These are phyloP conservation scores for Grapholita molesta DNA, from an alignment of 1,140 invertebrate genomes.

Conservation along the genomic window DNA sequence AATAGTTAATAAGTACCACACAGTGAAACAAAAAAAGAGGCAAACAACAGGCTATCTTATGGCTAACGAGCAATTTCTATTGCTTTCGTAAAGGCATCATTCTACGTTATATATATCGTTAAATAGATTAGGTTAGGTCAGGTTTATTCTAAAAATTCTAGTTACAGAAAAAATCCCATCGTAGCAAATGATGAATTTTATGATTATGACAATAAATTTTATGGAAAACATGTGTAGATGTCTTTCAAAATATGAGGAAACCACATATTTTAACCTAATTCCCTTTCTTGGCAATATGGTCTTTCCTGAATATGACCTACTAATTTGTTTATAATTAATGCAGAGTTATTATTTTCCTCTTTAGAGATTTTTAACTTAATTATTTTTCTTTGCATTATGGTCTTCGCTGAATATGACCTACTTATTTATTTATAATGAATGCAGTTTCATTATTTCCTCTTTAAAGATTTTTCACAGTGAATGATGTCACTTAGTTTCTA, in stretches of 20 bases:
- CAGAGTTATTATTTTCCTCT: slow-evolving; percentile 6
- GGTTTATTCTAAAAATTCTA: too few relatives aligned
- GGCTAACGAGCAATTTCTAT: too few relatives aligned
- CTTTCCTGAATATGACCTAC: background rate
- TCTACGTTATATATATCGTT: too few relatives aligned
- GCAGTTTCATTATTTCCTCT: slow-evolving; percentile 6
- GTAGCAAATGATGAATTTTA: too few relatives aligned
- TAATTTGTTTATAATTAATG: background rate
- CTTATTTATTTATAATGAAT: background rate
- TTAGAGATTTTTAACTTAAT: background rate
- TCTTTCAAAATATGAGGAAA: background rate
- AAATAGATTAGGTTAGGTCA: too few relatives aligned
- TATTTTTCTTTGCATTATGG: background rate
- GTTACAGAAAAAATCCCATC: too few relatives aligned
- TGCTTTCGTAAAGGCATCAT: too few relatives aligned
- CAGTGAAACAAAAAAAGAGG: too few relatives aligned
- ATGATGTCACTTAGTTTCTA: slow-evolving; percentile 5
- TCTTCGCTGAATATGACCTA: background rate
- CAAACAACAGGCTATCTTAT: too few relatives aligned
- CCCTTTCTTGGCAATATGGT: background rate
- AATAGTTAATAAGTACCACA: too few relatives aligned
- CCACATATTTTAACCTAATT: background rate
- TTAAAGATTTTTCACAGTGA: background rate
- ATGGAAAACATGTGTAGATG: background rate
- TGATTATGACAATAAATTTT: too few relatives aligned